Evolutionary conservation across 1,140 invertebrate genomes (phyloP), one percentile per base, ranked within the genome.

Genomic region (Pseudomyrmex flavicornis): DNA sequence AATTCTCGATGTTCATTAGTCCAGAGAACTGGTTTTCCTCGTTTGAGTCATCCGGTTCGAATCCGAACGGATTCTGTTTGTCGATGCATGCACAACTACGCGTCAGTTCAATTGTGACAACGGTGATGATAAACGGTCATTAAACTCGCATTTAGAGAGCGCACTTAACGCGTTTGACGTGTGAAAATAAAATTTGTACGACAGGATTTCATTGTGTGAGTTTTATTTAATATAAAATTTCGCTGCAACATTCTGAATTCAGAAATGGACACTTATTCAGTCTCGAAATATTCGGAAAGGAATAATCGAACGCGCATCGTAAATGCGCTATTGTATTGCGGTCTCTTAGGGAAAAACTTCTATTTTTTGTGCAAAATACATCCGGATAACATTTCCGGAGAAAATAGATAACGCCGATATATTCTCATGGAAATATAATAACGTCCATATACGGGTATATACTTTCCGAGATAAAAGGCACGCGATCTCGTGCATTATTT

Each of bases 1-100:
- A 35, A 54, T 69, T 22, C 61, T 63, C 61, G 61, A 63, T 4
- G 48, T 80, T 69, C 76, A 80, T 80, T 80, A 80, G 54, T 8
- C 66, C 5, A 35, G 35, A n/a, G n/a, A n/a, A 35, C 4, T 50
- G 76, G 70, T 80, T 70, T 61, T 72, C 54, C 76, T 70, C 56
- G 66, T 72, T 72, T 70, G 46, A 56, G 10, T 48, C 63, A 50
- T 61, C 52, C 44, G 22, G 52, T 48, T 26, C 54, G 54, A 79
- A 15, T 17, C 52, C 54, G 52, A 54, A 54, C 26, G 54, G 65
- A 70, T 72, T 44, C 72, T 50, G 54, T 56, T 8, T 20, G 59
- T 48, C 17, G 76, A 58, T n/a, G 15, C 65, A 44, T 70, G 54
- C 52, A 48, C 50, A 79, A 79, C 70, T 79, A 50, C 52, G 44